Percentiles rank a stretch among this genome's conserved stretches.
Evolutionary conservation across 2,797 vertebrate species (phyloP).

Genomic region (Parauchenoglanis punctatus): DNA sequence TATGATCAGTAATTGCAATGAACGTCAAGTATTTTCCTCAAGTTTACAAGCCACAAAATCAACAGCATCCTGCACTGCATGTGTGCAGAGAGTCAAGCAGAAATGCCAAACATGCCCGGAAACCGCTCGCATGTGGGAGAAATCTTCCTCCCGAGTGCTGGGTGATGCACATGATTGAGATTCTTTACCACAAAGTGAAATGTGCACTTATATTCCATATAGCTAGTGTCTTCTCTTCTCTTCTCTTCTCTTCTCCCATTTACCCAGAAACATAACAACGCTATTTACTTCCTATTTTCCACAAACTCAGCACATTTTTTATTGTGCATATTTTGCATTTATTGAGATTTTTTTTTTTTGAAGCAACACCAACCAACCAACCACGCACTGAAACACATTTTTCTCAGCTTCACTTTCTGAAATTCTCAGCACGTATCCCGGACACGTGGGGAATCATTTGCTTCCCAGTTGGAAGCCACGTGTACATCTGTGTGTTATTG

Average conservation of each 20-base stretch:
- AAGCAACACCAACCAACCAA: not conserved
- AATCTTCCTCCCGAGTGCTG: slow-evolving; percentile 27
- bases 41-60: slow-evolving; percentile 47
- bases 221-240: not conserved
- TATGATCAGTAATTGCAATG: slow-evolving; percentile 37
- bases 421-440: not conserved
- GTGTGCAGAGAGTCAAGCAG: slow-evolving; percentile 33
- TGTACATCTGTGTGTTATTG: slow-evolving; percentile 20
- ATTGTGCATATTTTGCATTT: slow-evolving; percentile 69
- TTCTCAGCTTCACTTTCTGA: not conserved
- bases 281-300: slow-evolving; percentile 68
- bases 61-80: slow-evolving; percentile 44
- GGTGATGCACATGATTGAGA: slow-evolving; percentile 32
- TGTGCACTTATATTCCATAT: slow-evolving; percentile 14
- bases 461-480: slow-evolving; percentile 33
- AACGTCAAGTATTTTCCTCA: slow-evolving; percentile 36
- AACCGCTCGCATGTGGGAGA: slow-evolving; percentile 46
- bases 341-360: slow-evolving; percentile 28
- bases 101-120: slow-evolving; percentile 42
- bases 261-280: slow-evolving; percentile 55
- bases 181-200: slow-evolving; percentile 32
- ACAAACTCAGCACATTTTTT: slow-evolving; percentile 75
- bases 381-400: slow-evolving; percentile 12
- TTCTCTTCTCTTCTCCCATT: not conserved
- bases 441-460: slow-evolving; percentile 42